These are phyloP conservation scores for Neoniphon sammara DNA, from an alignment of 2,797 vertebrate species.

Conservation along the genomic window DNA sequence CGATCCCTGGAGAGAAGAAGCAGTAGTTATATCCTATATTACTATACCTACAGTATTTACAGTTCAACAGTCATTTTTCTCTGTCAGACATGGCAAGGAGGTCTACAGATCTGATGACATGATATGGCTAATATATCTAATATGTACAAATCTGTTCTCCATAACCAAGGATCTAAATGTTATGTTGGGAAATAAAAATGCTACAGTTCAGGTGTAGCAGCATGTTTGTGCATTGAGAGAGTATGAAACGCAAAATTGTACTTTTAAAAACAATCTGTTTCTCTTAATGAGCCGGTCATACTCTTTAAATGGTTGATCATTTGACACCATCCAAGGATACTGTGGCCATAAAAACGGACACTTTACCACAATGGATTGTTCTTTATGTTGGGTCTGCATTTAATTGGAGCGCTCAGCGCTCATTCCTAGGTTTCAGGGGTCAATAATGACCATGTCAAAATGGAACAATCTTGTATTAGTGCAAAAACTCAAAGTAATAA, in stretches of 20 bases:
- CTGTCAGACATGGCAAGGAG: conserved; percentile 81
- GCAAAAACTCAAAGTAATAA: conserved; percentile 26
- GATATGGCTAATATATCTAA: conserved; percentile 78
- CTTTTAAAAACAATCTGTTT: conserved; percentile 49
- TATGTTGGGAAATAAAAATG: conserved; percentile 19
- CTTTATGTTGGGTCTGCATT: conserved; percentile 60
- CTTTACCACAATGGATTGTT: conserved; percentile 24
- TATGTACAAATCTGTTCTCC: conserved; percentile 78
- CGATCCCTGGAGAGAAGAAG: conserved; percentile 73
- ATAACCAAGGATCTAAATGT: conserved; percentile 66
- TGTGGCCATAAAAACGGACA: neutral
- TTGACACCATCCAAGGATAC: neutral
- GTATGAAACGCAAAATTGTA: conserved; percentile 30
- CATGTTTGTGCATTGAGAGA: conserved; percentile 10
- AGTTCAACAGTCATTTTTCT: conserved; percentile 81
- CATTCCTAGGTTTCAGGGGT: conserved; percentile 74
- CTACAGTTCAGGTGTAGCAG: conserved; percentile 25
- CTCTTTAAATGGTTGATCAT: conserved; percentile 21
- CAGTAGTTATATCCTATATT: conserved; percentile 70
- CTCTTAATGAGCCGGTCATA: conserved; percentile 25
- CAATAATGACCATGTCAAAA: neutral
- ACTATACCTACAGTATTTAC: conserved; percentile 80
- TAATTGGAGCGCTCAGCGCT: conserved; percentile 58
- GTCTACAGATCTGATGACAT: conserved; percentile 80
- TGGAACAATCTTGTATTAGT: conserved; percentile 21